A percentile compares a stretch with the other conserved stretches of the same genome.
Conservation (phyloP, 2,113 vertebrate genomes). For the Clarias gariepinus region DNA sequence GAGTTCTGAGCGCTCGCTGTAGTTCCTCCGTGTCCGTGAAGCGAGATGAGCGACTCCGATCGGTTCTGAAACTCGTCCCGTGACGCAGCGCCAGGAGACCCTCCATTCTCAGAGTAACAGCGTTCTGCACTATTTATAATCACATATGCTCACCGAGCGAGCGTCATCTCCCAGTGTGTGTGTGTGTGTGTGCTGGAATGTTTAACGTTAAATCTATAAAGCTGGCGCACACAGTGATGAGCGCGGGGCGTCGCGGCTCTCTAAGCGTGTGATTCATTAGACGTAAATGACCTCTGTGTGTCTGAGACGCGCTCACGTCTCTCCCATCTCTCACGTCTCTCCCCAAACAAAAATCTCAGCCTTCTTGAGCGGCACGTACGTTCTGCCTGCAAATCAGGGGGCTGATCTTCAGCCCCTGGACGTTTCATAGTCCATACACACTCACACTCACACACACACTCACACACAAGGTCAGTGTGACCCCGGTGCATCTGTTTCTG, state of each 20-base stretch:
- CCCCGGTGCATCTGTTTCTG: conserved; percentile 23
- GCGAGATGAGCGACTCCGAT: background rate
- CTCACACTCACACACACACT: conserved; percentile 20
- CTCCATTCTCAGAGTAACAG: background rate
- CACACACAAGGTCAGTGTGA: conserved; percentile 45
- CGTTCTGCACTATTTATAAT: background rate
- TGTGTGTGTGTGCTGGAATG: background rate
- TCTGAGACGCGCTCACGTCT: background rate
- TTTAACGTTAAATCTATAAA: background rate
- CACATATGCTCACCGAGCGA: background rate
- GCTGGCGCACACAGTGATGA: background rate
- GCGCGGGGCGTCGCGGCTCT: background rate
- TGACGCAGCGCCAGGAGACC: background rate
- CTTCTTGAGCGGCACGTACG: background rate
- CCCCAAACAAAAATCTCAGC: background rate
- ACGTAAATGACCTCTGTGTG: conserved; percentile 32
- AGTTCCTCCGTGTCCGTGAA: background rate
- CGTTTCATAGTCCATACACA: background rate
- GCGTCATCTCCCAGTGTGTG: background rate
- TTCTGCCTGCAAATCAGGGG: conserved; percentile 6
- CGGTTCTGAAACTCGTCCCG: background rate
- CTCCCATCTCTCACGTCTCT: background rate
- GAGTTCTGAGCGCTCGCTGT: background rate
- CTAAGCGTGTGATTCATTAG: background rate
- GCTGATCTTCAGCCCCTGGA: background rate